These are phyloP conservation scores for Sebastes diaconus DNA, from an alignment of 2,797 vertebrate genomes.

Conservation along the genomic window DNA sequence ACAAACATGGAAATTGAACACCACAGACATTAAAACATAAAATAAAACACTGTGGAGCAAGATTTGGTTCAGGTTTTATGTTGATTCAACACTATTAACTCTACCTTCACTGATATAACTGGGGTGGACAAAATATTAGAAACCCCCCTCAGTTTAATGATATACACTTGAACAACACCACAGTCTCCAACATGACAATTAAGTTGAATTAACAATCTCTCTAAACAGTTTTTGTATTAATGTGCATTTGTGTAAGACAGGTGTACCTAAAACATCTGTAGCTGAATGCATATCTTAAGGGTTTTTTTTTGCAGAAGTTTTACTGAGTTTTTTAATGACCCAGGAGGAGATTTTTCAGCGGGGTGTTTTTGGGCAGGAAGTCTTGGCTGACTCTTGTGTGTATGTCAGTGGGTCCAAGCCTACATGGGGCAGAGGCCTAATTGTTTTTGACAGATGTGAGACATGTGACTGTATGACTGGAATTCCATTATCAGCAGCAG, in stretches of 20 bases:
- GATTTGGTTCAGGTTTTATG: neutral
- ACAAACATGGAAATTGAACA: neutral
- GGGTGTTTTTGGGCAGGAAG: constrained; percentile 29
- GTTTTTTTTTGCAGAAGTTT: neutral
- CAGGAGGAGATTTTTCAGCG: constrained; percentile 6
- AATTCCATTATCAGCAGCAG: constrained; percentile 69
- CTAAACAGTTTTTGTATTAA: neutral
- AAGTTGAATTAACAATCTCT: neutral
- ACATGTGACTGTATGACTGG: constrained; percentile 76
- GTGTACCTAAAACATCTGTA: neutral
- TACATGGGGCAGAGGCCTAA: constrained; percentile 47
- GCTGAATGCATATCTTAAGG: neutral
- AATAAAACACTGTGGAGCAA: neutral
- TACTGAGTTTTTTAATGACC: neutral
- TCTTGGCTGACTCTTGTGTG: constrained; percentile 39
- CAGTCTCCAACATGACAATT: neutral
- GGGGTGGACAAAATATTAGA: neutral
- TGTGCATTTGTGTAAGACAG: neutral
- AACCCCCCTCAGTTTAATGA: neutral
- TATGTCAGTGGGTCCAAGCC: constrained; percentile 42
- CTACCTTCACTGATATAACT: neutral
- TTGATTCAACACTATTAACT: neutral
- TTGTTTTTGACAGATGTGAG: constrained; percentile 73
- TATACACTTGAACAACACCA: too few species aligned
- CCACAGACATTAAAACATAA: neutral